A percentile compares a stretch with the other conserved stretches of the same genome.
Evolutionary conservation across 1,140 invertebrate genomes (phyloP).

Genomic region (Homarus americanus): DNA sequence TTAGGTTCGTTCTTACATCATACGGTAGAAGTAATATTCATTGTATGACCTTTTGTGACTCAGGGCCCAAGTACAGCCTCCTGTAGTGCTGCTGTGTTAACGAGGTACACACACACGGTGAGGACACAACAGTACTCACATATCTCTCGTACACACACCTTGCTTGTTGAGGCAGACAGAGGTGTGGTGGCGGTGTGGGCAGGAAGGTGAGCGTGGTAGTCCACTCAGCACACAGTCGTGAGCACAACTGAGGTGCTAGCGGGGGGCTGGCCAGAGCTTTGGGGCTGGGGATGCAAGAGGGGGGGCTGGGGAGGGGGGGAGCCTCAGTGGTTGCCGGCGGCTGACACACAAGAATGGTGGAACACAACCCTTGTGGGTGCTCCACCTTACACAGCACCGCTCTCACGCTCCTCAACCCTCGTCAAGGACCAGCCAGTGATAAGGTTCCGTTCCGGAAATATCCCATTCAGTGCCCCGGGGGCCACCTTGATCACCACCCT

Average conservation of each 20-base stretch:
- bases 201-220: background rate
- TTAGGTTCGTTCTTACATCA: no score
- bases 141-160: background rate
- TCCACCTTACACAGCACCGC: constrained; percentile 5
- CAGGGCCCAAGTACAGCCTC: no score
- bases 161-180: background rate
- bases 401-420: background rate
- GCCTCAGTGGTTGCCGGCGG: constrained; percentile 24
- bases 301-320: background rate
- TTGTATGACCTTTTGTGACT: no score
- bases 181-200: background rate
- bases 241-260: constrained; percentile 2
- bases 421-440: background rate
- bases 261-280: background rate
- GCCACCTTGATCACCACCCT: no score
- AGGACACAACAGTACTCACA: background rate
- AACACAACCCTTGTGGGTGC: constrained; percentile 1
- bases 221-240: constrained; percentile 19
- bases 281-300: background rate
- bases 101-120: no score
- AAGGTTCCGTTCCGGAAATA: constrained; percentile 28
- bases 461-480: background rate
- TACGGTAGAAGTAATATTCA: no score
- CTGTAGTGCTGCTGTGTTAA: no score
- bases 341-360: constrained; percentile 21